phyloP scores from a whole-genome alignment of 2,797 vertebrate genomes.

The Psittacula echo region DNA sequence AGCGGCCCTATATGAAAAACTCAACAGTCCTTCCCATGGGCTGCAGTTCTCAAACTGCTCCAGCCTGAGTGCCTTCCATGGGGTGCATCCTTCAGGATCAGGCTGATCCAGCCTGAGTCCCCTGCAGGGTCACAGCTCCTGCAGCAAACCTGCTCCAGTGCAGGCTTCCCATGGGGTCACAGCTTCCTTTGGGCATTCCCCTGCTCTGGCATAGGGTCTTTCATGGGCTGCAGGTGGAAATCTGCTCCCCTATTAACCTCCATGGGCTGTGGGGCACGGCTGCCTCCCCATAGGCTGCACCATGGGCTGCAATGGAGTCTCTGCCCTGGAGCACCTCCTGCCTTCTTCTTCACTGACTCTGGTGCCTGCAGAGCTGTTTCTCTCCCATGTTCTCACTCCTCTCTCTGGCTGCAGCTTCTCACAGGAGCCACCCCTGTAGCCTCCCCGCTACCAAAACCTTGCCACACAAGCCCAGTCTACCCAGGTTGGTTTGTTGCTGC shows the following conservation, averaged over 20 bases:
- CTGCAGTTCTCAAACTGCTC: background rate
- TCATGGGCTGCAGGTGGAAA: rapidly evolving
- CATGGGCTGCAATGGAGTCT: background rate
- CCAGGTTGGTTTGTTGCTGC: background rate
- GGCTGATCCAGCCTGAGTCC: background rate
- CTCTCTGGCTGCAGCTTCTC: background rate
- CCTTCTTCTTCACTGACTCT: background rate
- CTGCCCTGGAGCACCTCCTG: background rate
- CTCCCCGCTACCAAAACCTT: background rate
- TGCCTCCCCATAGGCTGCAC: background rate
- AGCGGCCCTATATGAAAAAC: background rate
- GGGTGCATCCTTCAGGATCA: background rate
- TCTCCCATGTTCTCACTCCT: background rate
- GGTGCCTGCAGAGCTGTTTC: background rate
- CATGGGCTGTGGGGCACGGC: background rate
- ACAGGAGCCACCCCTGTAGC: background rate
- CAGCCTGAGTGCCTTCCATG: background rate
- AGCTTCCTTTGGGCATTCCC: background rate
- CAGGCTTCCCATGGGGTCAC: background rate
- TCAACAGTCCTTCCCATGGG: background rate
- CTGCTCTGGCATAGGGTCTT: rapidly evolving
- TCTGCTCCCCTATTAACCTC: background rate
- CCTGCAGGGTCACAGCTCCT: no score
- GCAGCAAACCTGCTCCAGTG: no score
- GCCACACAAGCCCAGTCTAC: background rate